These are phyloP conservation scores for Eudemis profundana DNA, from an alignment of 2,888 invertebrate genomes.

Conservation along the genomic window DNA sequence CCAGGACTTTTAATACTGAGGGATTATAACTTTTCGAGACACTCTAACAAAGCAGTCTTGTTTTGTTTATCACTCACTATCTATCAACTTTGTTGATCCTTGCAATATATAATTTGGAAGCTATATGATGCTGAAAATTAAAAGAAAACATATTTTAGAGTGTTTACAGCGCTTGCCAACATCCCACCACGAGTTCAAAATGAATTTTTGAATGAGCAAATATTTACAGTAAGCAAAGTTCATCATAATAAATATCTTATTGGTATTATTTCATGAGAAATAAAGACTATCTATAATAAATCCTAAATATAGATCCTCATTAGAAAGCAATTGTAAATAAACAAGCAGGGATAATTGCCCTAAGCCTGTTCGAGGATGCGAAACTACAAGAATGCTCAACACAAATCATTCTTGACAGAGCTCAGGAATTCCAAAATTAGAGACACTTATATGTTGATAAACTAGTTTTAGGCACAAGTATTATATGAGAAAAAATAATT, in stretches of 20 bases:
- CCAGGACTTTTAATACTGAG: constrained; percentile 41
- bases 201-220: not conserved
- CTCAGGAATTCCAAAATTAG: constrained; percentile 83
- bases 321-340: constrained; percentile 31
- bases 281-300: not conserved
- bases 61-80: constrained; percentile 43
- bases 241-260: constrained; percentile 29
- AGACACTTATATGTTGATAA: constrained; percentile 65
- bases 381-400: constrained; percentile 61
- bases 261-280: constrained; percentile 11
- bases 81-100: constrained; percentile 41
- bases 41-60: constrained; percentile 39
- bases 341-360: constrained; percentile 18
- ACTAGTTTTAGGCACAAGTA: constrained; percentile 46
- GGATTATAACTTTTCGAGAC: constrained; percentile 14
- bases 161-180: not conserved
- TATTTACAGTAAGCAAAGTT: not conserved
- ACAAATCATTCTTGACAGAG: constrained; percentile 74
- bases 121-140: constrained; percentile 31
- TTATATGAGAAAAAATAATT: constrained; percentile 54
- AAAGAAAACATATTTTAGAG: constrained; percentile 5
- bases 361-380: constrained; percentile 25
- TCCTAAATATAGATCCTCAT: constrained; percentile 1
- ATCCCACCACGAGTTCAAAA: not conserved
- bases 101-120: constrained; percentile 6